Conservation (phyloP, 1,140 invertebrate species). For the Heliconius nattereri region DNA sequence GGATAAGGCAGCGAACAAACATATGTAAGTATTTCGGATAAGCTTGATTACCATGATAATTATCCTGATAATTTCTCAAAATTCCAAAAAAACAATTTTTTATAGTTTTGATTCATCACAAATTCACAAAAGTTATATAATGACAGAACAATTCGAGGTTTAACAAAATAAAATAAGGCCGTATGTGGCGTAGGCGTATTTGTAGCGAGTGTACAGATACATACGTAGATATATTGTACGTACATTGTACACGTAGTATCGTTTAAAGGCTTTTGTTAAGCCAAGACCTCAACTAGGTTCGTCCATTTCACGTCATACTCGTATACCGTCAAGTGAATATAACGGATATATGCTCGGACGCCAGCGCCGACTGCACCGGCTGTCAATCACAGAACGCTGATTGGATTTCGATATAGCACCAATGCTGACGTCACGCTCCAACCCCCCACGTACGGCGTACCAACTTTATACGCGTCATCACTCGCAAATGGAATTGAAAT, state of each 20-base stretch:
- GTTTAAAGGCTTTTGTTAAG: conserved; percentile 49
- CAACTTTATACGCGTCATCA: conserved; percentile 44
- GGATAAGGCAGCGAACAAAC: too few relatives aligned
- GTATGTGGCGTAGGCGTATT: conserved; percentile 11
- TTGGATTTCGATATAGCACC: conserved; percentile 76
- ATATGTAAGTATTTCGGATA: too few relatives aligned
- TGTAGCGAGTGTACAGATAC: not conserved
- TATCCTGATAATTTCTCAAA: too few relatives aligned
- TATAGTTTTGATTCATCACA: not conserved
- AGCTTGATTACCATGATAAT: too few relatives aligned
- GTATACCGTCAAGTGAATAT: conserved; percentile 51
- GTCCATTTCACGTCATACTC: conserved; percentile 45
- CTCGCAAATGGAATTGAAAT: conserved; percentile 43
- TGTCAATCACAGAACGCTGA: conserved; percentile 73
- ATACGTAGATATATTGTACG: not conserved
- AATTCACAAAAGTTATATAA: not conserved
- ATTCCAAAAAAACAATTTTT: not conserved
- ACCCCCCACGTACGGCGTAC: conserved; percentile 19
- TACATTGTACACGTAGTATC: conserved; percentile 30
- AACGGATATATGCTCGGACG: conserved; percentile 46
- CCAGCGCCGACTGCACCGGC: conserved; percentile 55
- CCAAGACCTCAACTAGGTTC: conserved; percentile 44
- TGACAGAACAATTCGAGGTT: not conserved
- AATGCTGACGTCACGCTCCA: conserved; percentile 54
- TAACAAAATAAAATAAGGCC: conserved; percentile 29